A percentile compares a stretch with the other conserved stretches of the same genome.
Conservation (phyloP, 2,797 vertebrate genomes). For the Gorsachius magnificus region DNA sequence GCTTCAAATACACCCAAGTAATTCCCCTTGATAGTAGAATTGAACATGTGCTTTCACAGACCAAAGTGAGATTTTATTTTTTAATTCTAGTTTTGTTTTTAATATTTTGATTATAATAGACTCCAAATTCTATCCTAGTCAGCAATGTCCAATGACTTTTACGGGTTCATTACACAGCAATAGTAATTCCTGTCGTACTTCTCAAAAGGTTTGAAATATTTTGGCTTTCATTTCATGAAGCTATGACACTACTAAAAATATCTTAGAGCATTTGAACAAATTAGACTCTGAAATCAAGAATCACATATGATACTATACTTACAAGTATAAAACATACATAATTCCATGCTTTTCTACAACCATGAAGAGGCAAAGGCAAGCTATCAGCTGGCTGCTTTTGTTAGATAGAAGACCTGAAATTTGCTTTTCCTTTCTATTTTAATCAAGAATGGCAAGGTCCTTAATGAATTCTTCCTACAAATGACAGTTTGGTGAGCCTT, state of each 20-base stretch:
- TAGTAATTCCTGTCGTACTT: background rate
- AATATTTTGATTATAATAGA: background rate
- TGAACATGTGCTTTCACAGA: background rate
- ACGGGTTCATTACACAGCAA: background rate
- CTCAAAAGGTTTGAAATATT: background rate
- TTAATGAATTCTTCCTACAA: slow-evolving; percentile 3
- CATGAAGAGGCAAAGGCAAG: background rate
- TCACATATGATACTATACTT: background rate
- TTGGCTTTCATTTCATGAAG: background rate
- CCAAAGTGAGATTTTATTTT: background rate
- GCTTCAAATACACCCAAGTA: background rate
- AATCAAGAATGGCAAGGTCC: background rate
- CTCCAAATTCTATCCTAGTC: background rate
- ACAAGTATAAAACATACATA: background rate
- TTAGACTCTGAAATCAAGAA: background rate
- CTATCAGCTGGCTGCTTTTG: background rate
- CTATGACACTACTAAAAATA: background rate
- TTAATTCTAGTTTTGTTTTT: background rate
- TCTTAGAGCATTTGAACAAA: background rate
- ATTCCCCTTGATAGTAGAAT: background rate
- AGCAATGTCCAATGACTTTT: background rate
- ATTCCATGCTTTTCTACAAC: background rate
- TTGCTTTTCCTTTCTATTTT: background rate
- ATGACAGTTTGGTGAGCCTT: background rate
- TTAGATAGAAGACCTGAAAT: background rate